Conservation (phyloP, 1,140 invertebrate species). For the Oreohelix idahoensis region DNA sequence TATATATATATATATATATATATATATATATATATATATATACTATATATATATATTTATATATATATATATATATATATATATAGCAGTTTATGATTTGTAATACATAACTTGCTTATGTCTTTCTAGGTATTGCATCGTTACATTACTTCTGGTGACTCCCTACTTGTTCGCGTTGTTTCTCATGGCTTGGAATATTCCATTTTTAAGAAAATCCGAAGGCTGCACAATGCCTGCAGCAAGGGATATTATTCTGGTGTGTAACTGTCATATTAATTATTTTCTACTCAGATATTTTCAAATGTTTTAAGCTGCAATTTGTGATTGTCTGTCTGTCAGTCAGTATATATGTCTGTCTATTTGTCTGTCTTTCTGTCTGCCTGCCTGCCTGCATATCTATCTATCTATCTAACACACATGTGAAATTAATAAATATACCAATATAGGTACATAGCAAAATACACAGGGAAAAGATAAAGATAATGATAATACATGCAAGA, state of each 20-base stretch:
- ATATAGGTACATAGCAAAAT: too few species aligned
- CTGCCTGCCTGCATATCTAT: background rate
- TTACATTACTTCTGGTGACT: constrained; percentile 35
- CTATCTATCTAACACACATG: background rate
- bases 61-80: background rate
- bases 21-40: background rate
- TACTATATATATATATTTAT: background rate
- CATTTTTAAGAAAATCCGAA: constrained; percentile 40
- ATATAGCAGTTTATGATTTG: background rate
- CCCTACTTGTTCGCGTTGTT: constrained; percentile 43
- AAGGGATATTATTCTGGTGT: background rate
- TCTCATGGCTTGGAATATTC: constrained; percentile 47
- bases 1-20: background rate
- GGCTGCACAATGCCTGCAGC: constrained; percentile 35
- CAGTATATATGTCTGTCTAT: background rate
- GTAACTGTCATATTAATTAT: background rate
- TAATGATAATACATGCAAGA: too few species aligned
- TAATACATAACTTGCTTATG: background rate
- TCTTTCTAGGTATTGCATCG: constrained; percentile 41
- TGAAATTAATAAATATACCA: too few species aligned
- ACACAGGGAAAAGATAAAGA: too few species aligned
- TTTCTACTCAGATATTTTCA: too few species aligned
- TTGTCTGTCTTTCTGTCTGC: background rate
- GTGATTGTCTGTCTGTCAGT: too few species aligned
- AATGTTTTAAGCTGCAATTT: too few species aligned